Base-by-base conservation (phyloP, 2,797 vertebrate genomes). In the Propithecus perrieri region DNA sequence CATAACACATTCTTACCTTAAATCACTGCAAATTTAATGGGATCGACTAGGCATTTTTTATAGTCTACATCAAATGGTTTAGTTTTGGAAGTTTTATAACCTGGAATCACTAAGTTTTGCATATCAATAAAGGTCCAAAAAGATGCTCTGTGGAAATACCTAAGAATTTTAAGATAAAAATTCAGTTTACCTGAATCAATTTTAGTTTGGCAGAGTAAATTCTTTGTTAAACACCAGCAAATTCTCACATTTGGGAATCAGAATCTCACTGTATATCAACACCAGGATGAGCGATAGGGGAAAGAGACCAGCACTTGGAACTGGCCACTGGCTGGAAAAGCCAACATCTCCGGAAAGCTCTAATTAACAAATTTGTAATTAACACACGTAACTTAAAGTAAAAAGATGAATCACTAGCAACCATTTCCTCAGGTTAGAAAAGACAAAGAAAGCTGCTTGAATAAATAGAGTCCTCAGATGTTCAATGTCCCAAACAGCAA, bases 161-260 rank as follows among this genome's bases (percentile, higher is more conserved):
- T n/a, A 88, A 61, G n/a, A 79, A 81, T 79, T 91, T 92, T 41
- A 48, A 50, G 24, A 50, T 53, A 81, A 93, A 90, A 91, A 92
- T 41, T 57, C 26, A 26, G 8, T 88, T 85, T 53, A n/a, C 35
- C 35, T 80, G 22, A 57, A 57, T 57, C 55, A 57, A 57, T 10
- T 57, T 87, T 69, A 65, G 22, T 75, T 48, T 43, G 74, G 72
- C 67, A 83, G n/a, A 79, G 28, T 85, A 41, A 53, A 46, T 38
- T 76, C 78, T 81, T 69, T 4, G 30, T 30, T 74, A 63, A 83
- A 74, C 41, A 67, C 1, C 57, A 28, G n/a, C 24, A 41, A 35
- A 65, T 76, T 84, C n/a, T 80, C 55, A n/a, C 8, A 35, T 59
- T 0, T 43, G 38, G 61, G 9, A 85, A 61, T 35, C 41, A 67